Conservation (phyloP, 2,797 vertebrate genomes). For the Spinibarbus caldwelli region DNA sequence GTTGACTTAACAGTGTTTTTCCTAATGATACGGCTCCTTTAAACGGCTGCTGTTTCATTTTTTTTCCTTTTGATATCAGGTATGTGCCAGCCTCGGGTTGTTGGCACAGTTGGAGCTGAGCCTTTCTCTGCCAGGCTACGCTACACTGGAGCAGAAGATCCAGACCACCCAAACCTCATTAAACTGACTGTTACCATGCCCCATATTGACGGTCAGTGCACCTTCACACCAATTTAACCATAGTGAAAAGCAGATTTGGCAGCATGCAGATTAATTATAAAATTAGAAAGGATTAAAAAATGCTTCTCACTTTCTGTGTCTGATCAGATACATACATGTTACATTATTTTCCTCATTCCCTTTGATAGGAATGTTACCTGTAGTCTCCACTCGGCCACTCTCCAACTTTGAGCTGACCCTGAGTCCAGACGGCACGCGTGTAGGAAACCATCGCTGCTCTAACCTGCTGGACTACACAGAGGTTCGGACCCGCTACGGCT, state of each 20-base stretch:
- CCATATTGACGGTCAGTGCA: constrained; percentile 72
- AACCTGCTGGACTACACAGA: constrained; percentile 83
- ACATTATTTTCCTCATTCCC: background rate
- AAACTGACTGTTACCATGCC: constrained; percentile 73
- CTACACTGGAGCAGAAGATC: constrained; percentile 71
- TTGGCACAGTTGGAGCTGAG: constrained; percentile 74
- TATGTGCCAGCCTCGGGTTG: constrained; percentile 71
- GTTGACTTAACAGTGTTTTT: background rate
- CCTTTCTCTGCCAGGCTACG: constrained; percentile 75
- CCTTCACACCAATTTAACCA: background rate
- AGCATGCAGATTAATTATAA: background rate
- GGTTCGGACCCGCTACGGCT: constrained; percentile 82
- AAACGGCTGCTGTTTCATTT: background rate
- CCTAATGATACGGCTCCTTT: background rate
- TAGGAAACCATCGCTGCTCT: constrained; percentile 85
- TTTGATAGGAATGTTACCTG: constrained; percentile 81
- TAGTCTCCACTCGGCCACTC: constrained; percentile 83
- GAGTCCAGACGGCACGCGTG: constrained; percentile 83
- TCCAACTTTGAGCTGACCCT: constrained; percentile 87
- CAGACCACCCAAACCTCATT: constrained; percentile 71
- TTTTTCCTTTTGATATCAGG: constrained; percentile 56
- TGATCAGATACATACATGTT: background rate
- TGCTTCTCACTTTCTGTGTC: background rate
- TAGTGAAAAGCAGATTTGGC: background rate
- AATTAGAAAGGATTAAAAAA: background rate